Base-by-base conservation (phyloP, 2,113 vertebrate genomes). In the Seriola aureovittata region DNA sequence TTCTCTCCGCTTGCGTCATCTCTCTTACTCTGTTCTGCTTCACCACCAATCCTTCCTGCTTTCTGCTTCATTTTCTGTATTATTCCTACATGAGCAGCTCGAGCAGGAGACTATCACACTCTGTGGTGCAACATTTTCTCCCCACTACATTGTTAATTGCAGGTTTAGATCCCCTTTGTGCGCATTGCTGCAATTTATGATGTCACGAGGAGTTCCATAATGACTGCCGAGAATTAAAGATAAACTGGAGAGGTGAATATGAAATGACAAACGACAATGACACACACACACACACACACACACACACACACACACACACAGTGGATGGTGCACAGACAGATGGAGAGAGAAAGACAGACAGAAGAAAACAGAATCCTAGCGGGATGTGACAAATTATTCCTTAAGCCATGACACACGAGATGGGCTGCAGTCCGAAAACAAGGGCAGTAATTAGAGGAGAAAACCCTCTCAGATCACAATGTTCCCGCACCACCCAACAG, bases 381-480 rank as follows among this genome's bases (percentile, higher is more conserved):
- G 71, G 79, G 72, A 85, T 82, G 87, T 88, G 84, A 91, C 87
- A 88, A 90, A 92, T 92, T 70, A 87, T 87, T 83, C 52, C 77
- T 85, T 84, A 75, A 81, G 78, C 82, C 54, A 58, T 80, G 84
- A 71, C 75, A 44, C 80, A 87, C 71, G 48, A 65, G 73, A 89
- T 68, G 81, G 71, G 70, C 83, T 81, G 76, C 85, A 74, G 85
- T 75, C 82, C 44, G 54, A 80, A 86, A 85, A 88, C 83, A 80
- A 78, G 67, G 71, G 55, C 81, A 60, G 62, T 60, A 88, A 91
- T 89, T 87, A 78, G 23, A 66, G 7, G 19, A 83, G 60, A 72
- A 78, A 85, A 63, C 69, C 57, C 69, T 75, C 64, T 69, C 76
- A 52, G 48, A 57, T 65, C 63, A 62, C 21, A 57, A 12, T 44